These are phyloP conservation scores for Myopa tessellatipennis DNA, from an alignment of 2,888 invertebrate species.

Conservation along the genomic window DNA sequence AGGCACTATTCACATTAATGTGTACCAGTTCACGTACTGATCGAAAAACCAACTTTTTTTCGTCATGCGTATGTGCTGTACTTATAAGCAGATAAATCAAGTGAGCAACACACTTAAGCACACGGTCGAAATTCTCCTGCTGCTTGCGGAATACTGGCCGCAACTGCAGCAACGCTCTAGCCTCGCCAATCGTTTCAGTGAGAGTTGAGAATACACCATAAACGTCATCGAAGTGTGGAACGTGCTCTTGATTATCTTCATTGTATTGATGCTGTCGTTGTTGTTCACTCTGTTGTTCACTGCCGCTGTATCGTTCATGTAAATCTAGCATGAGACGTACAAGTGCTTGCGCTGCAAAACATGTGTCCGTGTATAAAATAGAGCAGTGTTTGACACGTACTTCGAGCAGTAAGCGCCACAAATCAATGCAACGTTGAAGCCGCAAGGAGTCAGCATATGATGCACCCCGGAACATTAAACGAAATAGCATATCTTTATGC, in stretches of 20 bases:
- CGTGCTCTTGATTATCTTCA: slow-evolving; percentile 55
- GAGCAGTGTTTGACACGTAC: slow-evolving; percentile 84
- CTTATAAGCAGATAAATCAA: slow-evolving; percentile 77
- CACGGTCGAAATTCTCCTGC: slow-evolving; percentile 84
- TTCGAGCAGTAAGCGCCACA: slow-evolving; percentile 87
- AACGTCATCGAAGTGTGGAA: slow-evolving; percentile 77
- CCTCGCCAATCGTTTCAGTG: slow-evolving; percentile 74
- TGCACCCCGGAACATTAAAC: slow-evolving; percentile 80
- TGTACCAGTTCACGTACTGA: slow-evolving; percentile 69
- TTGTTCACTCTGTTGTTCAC: slow-evolving; percentile 56
- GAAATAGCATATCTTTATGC: slow-evolving; percentile 89
- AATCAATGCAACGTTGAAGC: slow-evolving; percentile 86
- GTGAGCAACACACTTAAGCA: slow-evolving; percentile 83
- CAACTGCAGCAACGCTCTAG: slow-evolving; percentile 69
- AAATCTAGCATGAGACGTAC: slow-evolving; percentile 85
- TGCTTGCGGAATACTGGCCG: slow-evolving; percentile 82
- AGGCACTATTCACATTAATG: slow-evolving; percentile 76
- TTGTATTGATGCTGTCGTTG: slow-evolving; percentile 43
- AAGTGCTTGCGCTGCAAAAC: slow-evolving; percentile 86
- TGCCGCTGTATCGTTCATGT: slow-evolving; percentile 70
- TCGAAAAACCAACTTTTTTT: slow-evolving; percentile 67
- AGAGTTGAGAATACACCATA: slow-evolving; percentile 77
- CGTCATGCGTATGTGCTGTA: slow-evolving; percentile 71
- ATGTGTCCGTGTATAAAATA: slow-evolving; percentile 81
- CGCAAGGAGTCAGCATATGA: slow-evolving; percentile 79